A percentile compares a stretch with the other conserved stretches of the same genome.
Conservation (phyloP, 2,888 invertebrate species). For the Callimorpha dominula region DNA sequence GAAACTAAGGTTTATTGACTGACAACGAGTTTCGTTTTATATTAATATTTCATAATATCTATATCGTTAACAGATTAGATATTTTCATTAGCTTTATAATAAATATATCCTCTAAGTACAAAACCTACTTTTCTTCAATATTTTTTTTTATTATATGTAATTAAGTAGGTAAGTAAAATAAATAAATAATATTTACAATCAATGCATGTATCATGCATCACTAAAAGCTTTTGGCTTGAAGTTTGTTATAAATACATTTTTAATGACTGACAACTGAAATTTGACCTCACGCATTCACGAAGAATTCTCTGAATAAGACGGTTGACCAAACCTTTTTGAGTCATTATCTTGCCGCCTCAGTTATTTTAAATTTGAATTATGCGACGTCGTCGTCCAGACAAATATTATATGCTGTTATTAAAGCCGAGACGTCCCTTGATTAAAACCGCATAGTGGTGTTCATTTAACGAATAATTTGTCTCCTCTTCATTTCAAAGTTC, state of each 20-base stretch:
- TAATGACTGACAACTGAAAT: slow-evolving; percentile 13
- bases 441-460: slow-evolving; percentile 43
- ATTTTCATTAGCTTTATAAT: background rate
- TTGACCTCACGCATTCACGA: slow-evolving; percentile 13
- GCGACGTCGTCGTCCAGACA: slow-evolving; percentile 43
- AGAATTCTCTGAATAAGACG: slow-evolving; percentile 59
- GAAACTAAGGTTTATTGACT: no score
- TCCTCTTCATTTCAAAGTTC: slow-evolving; percentile 31
- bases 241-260: slow-evolving; percentile 13
- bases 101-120: background rate
- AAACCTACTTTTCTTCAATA: background rate
- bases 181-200: background rate
- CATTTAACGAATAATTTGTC: slow-evolving; percentile 36
- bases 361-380: slow-evolving; percentile 68
- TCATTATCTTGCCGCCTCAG: slow-evolving; percentile 61
- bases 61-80: no score
- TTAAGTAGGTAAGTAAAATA: background rate
- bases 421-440: slow-evolving; percentile 50
- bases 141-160: background rate
- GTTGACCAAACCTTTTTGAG: slow-evolving; percentile 48
- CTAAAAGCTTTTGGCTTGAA: background rate
- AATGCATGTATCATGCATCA: background rate
- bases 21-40: no score
- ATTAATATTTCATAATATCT: no score
- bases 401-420: slow-evolving; percentile 50